Evolutionary conservation across 2,797 vertebrate species (phyloP), one percentile per base, ranked within the genome.

Genomic region (Fringilla coelebs): DNA sequence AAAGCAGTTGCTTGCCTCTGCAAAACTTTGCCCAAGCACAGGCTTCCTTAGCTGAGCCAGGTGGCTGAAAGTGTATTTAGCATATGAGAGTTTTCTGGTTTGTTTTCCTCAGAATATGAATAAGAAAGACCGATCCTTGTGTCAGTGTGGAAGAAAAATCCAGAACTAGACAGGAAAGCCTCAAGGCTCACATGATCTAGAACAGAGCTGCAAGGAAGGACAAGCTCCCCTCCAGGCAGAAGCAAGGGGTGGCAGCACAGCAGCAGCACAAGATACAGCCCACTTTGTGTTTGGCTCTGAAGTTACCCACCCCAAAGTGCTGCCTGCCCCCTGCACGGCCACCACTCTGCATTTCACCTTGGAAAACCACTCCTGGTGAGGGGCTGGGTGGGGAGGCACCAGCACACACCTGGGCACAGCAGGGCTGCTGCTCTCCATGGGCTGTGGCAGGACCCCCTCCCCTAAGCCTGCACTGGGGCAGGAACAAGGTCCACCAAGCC

Each of bases 1-100:
- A 96, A 96, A 94, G 88, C 85, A 80, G 54, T 87, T 91, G 83
- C 92, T 94, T 85, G 88, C 77, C 91, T 93, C 83, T 86, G 80
- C 85, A 94, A 63, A 93, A 76, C 28, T 38, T 13, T 62, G 67
- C 87, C 94, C 87, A 67, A 75, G 76, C 41, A n/a, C 40, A 63
- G 48, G 67, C 62, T 78, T 79, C 66, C 62, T 81, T 1, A 81
- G 70, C 78, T 73, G 72, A 86, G 58, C 73, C 83, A 89, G 70
- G 49, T 61, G 57, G 67, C 67, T 62, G 21, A 19, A 72, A 86
- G 45, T 7, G 4, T 57, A 86, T 57, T 57, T 34, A 79, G 57
- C 85, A 62, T 2, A 57, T 52, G 71, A 62, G 49, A 85, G 68
- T 71, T 13, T 13, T 52, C 71, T 10, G 2, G 14, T 74, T 82